Evolutionary conservation across 1,140 invertebrate species (phyloP), one percentile per base, ranked within the genome.

Genomic region (Druon quercuslanigerum): DNA sequence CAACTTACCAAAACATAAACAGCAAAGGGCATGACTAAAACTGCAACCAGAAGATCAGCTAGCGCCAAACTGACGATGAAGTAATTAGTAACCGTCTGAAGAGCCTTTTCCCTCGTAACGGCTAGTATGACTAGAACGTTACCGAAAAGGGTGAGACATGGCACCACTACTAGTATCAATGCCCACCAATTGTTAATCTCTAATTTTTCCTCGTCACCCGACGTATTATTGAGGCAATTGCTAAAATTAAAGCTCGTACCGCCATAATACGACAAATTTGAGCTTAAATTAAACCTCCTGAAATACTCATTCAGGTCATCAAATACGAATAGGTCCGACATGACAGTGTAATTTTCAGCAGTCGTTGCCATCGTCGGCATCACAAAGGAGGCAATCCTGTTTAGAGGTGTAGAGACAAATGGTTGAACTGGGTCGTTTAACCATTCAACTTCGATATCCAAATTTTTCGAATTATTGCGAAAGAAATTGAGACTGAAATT

Each of bases 41-140:
- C 95, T 40, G 98, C 98, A 3, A 99, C 98, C 76, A 99, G 93
- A 20, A 99, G 94, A 92, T 99, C 98, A 14, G 98, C 98, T 12
- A 99, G 94, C n/a, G 98, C 98, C 82, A 99, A 92, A 79, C 97
- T 98, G 81, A 99, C 97, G 88, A 99, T 99, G 92, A 99, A 99
- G 92, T 99, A 99, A 92, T 99, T 99, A 71, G 98, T 99, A 75
- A 97, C 97, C 9, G 97, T 98, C 88, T 98, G 97, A 60, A 99
- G 90, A 71, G 96, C 94, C 81, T 97, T 93, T 91, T 99, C 98
- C 60, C 96, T 93, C 74, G 95, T 95, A 11, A 99, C 98, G 84
- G 96, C 97, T 83, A 99, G 91, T 81, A 99, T 99, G 75, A 99
- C 98, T 74, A 99, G 94, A 74, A 98, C 95, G 92, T 99, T 99